Percentiles rank a stretch among this genome's conserved stretches.
These are phyloP conservation scores for Procavia capensis DNA, from an alignment of 2,113 vertebrate genomes.

Conservation along the genomic window DNA sequence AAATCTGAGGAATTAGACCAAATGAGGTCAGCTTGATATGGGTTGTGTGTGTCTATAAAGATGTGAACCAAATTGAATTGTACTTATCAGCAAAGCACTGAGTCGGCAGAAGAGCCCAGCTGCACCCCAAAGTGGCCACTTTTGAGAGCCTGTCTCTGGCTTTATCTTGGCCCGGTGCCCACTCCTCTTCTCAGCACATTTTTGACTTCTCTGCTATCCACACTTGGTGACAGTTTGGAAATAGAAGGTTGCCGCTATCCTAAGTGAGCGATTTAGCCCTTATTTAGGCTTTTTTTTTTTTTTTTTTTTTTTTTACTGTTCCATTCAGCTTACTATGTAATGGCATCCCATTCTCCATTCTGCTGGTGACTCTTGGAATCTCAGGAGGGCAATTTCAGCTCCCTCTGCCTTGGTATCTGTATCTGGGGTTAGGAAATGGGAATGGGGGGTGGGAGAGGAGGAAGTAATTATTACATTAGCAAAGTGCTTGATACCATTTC, in stretches of 20 bases:
- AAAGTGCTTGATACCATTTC: neutral
- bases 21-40: constrained; percentile 53
- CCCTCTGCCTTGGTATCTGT: constrained; percentile 43
- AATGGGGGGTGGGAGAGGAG: neutral
- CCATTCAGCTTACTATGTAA: neutral
- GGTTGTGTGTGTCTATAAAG: neutral
- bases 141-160: neutral
- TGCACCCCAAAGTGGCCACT: constrained; percentile 27
- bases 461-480: constrained; percentile 19
- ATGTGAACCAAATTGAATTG: constrained; percentile 12
- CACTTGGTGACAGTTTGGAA: neutral
- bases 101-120: constrained; percentile 48
- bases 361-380: neutral
- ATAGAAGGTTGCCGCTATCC: neutral
- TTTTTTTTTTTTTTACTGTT: neutral
- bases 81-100: constrained; percentile 21
- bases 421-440: neutral
- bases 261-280: neutral
- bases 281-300: neutral
- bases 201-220: constrained; percentile 27
- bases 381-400: neutral
- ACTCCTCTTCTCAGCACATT: neutral
- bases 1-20: constrained; percentile 50
- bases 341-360: neutral
- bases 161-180: neutral